phyloP scores from a whole-genome alignment of 1,140 invertebrate genomes.

The Rhyzopertha dominica region DNA sequence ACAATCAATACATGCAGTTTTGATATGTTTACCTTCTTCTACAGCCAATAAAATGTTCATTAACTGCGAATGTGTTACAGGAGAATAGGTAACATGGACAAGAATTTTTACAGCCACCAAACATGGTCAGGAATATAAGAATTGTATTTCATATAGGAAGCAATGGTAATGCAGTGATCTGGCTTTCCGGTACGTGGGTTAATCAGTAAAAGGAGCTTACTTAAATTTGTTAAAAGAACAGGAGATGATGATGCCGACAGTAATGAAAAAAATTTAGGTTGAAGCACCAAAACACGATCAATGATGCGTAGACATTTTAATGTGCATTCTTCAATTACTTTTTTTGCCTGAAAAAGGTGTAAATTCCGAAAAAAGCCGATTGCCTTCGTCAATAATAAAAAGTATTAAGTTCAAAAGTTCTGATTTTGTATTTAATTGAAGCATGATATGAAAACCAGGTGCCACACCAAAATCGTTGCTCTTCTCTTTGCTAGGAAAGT shows the following conservation, averaged over 20 bases:
- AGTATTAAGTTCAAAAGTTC: slow-evolving; percentile 70
- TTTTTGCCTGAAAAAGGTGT: slow-evolving; percentile 64
- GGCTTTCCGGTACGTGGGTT: slow-evolving; percentile 70
- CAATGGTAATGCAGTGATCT: slow-evolving; percentile 75
- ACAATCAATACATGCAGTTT: slow-evolving; percentile 85
- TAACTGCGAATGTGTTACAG: slow-evolving; percentile 59
- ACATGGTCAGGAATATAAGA: slow-evolving; percentile 64
- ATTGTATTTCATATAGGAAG: slow-evolving; percentile 72
- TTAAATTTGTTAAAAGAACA: slow-evolving; percentile 67
- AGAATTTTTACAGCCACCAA: slow-evolving; percentile 65
- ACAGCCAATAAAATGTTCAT: slow-evolving; percentile 58
- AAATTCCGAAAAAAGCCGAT: slow-evolving; percentile 66
- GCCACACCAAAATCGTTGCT: slow-evolving; percentile 65
- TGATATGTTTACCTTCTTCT: slow-evolving; percentile 33
- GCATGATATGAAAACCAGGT: slow-evolving; percentile 76
- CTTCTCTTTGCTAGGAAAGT: slow-evolving; percentile 63
- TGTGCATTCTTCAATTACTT: slow-evolving; percentile 58
- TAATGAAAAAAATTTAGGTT: slow-evolving; percentile 60
- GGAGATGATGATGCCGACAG: slow-evolving; percentile 45
- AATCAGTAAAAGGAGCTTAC: slow-evolving; percentile 75
- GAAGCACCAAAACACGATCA: slow-evolving; percentile 57
- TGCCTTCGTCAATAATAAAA: slow-evolving; percentile 74
- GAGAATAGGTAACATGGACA: slow-evolving; percentile 57
- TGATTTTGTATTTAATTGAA: slow-evolving; percentile 76
- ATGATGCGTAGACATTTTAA: slow-evolving; percentile 66